phyloP scores from a whole-genome alignment of 1,140 invertebrate genomes.

The Tribolium castaneum region DNA sequence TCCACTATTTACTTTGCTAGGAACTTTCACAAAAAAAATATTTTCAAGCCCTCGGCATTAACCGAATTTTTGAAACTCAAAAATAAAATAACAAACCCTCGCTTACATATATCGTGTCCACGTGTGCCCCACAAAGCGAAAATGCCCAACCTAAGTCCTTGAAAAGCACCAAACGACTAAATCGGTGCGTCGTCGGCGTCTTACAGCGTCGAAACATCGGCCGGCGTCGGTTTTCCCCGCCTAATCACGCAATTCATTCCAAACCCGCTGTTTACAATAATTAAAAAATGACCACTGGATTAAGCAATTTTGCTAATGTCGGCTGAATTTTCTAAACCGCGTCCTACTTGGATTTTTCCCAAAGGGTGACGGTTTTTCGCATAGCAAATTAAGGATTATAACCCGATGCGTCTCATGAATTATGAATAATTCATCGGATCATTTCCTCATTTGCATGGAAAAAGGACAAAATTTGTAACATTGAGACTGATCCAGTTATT shows the following conservation, averaged over 20 bases:
- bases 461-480: conserved; percentile 5
- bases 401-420: conserved; percentile 4
- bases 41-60: no score
- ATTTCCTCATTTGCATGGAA: conserved; percentile 25
- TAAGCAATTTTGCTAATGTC: neutral
- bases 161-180: conserved; percentile 16
- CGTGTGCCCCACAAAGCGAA: conserved; percentile 1
- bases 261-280: neutral
- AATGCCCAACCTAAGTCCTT: conserved; percentile 5
- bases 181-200: conserved; percentile 16
- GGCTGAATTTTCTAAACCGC: no score
- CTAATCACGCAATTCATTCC: neutral
- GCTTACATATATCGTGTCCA: conserved; percentile 24
- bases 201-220: conserved; percentile 20
- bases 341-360: no score
- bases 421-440: conserved; percentile 26
- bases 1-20: neutral
- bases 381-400: conserved; percentile 10
- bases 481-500: neutral
- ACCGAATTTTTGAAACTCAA: neutral
- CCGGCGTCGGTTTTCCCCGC: neutral
- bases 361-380: neutral
- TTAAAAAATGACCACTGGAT: neutral
- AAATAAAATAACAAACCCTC: neutral
- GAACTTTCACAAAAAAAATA: neutral